Percentiles rank a stretch among this genome's conserved stretches.
These are phyloP conservation scores for Hydrolagus colliei DNA, from an alignment of 2,797 vertebrate genomes.

Conservation along the genomic window DNA sequence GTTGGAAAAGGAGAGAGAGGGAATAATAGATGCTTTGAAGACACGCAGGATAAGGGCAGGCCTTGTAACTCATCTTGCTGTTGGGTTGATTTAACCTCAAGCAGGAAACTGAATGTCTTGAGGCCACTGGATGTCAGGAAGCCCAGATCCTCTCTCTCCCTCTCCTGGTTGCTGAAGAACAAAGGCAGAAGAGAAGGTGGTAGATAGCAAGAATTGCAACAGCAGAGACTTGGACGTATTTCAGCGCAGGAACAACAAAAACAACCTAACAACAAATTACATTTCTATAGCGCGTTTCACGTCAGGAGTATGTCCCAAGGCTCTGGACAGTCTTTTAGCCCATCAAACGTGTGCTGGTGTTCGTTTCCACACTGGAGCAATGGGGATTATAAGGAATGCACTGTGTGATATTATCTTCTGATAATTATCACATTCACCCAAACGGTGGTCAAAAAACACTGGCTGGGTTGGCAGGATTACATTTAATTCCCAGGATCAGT, in stretches of 20 bases:
- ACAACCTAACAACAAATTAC: slow-evolving; percentile 1
- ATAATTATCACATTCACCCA: too few species aligned
- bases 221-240: not conserved
- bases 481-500: too few species aligned
- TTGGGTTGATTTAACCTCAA: not conserved
- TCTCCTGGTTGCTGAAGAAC: not conserved
- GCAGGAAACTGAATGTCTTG: not conserved
- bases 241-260: not conserved
- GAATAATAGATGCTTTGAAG: not conserved
- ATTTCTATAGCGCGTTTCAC: too few species aligned
- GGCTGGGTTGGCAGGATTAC: too few species aligned
- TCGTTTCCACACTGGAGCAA: too few species aligned
- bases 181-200: not conserved
- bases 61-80: slow-evolving; percentile 6
- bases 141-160: not conserved
- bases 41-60: not conserved
- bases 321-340: too few species aligned
- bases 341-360: too few species aligned
- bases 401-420: too few species aligned
- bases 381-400: too few species aligned
- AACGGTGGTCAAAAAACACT: too few species aligned
- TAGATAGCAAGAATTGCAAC: not conserved
- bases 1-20: not conserved
- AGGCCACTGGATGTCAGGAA: not conserved
- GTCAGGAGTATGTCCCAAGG: too few species aligned